phyloP scores from a whole-genome alignment of 2,888 invertebrate genomes.

The Temnothorax ravouxi region DNA sequence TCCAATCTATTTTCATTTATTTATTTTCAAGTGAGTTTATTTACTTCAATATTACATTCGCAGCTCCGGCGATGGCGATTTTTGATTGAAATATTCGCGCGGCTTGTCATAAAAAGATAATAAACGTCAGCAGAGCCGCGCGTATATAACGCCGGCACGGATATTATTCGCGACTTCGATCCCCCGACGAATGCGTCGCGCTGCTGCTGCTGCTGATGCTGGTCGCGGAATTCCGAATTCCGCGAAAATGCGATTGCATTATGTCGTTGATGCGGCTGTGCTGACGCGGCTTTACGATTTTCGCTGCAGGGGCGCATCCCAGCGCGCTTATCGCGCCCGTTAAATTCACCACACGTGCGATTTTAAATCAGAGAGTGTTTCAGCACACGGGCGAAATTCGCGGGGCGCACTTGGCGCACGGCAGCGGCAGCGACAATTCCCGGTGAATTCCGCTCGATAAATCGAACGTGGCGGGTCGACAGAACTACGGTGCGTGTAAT shows the following conservation, averaged over 20 bases:
- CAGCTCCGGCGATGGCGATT: slow-evolving; percentile 12
- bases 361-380: slow-evolving; percentile 45
- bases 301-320: background rate
- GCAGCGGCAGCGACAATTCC: background rate
- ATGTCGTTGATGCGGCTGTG: slow-evolving; percentile 22
- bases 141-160: background rate
- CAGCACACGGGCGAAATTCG: slow-evolving; percentile 8
- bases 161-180: background rate
- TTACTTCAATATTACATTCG: slow-evolving; percentile 34
- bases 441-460: slow-evolving; percentile 20
- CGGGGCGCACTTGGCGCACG: background rate
- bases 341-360: slow-evolving; percentile 36
- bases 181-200: background rate
- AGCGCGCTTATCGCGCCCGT: slow-evolving; percentile 23
- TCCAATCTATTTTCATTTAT: slow-evolving; percentile 49
- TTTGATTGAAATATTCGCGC: slow-evolving; percentile 37
- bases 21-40: slow-evolving; percentile 41
- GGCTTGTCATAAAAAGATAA: slow-evolving; percentile 32
- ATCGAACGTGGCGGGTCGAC: slow-evolving; percentile 27
- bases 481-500: slow-evolving; percentile 41
- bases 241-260: slow-evolving; percentile 39
- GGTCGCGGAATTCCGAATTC: slow-evolving; percentile 24
- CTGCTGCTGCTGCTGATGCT: background rate
- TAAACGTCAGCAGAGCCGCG: slow-evolving; percentile 7
- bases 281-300: slow-evolving; percentile 51